Conservation (phyloP, 2,113 vertebrate genomes). For the Pogonocichla stellata region DNA sequence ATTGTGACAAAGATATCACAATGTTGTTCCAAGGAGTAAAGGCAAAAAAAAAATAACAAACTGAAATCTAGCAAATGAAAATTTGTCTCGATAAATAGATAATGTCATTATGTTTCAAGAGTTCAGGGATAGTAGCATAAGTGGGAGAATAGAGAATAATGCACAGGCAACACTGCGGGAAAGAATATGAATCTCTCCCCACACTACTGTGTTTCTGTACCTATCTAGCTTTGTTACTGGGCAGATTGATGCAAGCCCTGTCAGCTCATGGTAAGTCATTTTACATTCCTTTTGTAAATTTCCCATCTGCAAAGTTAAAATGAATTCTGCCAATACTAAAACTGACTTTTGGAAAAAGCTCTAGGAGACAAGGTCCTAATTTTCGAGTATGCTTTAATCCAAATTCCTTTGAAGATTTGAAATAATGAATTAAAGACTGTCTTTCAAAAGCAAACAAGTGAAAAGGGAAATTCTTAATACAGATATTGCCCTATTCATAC, state of each 20-base stretch:
- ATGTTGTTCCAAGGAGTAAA: neutral
- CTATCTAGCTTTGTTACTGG: neutral
- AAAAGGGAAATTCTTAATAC: neutral
- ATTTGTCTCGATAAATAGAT: neutral
- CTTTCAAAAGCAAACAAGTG: neutral
- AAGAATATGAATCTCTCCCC: neutral
- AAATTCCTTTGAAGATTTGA: neutral
- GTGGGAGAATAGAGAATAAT: neutral
- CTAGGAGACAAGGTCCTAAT: neutral
- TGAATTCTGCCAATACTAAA: neutral
- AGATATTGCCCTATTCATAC: neutral
- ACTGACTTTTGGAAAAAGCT: neutral
- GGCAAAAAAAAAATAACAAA: rapidly evolving
- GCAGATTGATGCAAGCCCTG: neutral
- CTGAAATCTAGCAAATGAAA: neutral
- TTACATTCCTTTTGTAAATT: neutral
- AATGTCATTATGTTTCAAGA: neutral
- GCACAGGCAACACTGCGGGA: neutral
- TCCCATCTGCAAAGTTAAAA: neutral
- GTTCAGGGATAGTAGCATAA: neutral
- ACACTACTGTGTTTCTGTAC: rapidly evolving
- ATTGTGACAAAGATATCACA: neutral
- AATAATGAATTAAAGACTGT: neutral
- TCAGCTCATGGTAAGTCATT: neutral
- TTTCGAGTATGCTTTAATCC: neutral